Evolutionary conservation across 2,113 vertebrate species (phyloP).

Genomic region (Apteryx mantelli): DNA sequence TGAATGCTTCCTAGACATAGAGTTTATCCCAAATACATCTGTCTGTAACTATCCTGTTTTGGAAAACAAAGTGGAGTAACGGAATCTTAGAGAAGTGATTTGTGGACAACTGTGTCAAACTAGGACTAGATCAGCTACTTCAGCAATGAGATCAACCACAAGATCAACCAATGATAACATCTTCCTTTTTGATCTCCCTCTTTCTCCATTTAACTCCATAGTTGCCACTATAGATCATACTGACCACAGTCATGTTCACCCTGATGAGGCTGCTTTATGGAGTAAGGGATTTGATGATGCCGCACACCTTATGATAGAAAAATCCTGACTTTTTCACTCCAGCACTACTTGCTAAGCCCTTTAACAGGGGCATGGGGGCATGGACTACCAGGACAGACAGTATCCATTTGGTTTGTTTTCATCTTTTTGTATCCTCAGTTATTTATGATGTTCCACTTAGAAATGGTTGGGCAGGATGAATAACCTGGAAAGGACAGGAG

Average conservation of each 20-base stretch:
- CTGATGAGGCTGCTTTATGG: neutral
- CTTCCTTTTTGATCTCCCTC: neutral
- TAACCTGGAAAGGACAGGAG: too few relatives aligned
- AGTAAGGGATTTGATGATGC: neutral
- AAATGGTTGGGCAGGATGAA: too few relatives aligned
- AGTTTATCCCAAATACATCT: constrained; percentile 19
- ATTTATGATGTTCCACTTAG: too few relatives aligned
- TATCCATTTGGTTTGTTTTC: too few relatives aligned
- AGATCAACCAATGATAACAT: neutral
- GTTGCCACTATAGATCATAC: neutral
- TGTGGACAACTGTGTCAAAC: neutral
- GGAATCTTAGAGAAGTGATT: neutral
- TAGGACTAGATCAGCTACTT: too few relatives aligned
- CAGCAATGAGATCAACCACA: neutral
- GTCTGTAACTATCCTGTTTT: constrained; percentile 35
- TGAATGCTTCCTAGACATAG: constrained; percentile 41
- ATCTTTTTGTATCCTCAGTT: too few relatives aligned
- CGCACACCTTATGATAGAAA: neutral
- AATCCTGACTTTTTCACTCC: neutral
- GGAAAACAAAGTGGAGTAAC: constrained; percentile 38
- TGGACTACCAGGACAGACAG: too few relatives aligned
- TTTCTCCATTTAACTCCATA: neutral
- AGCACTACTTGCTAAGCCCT: neutral
- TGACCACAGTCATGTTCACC: neutral
- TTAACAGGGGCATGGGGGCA: neutral